phyloP scores from a whole-genome alignment of 2,888 invertebrate genomes.

The Scelioninae gen. 2 region DNA sequence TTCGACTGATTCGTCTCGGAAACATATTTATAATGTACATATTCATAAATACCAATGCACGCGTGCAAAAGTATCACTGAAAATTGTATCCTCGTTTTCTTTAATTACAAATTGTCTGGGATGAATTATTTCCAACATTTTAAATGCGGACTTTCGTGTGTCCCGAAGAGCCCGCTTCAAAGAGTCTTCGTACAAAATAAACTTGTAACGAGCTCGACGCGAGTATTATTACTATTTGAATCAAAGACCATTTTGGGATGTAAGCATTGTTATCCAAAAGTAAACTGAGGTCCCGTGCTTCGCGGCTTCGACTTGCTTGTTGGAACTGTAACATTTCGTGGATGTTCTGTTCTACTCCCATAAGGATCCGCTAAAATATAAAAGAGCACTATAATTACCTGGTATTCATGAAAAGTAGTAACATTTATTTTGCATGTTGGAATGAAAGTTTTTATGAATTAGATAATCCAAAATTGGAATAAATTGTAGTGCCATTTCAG shows the following conservation, averaged over 20 bases:
- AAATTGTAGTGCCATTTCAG: no score
- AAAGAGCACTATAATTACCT: neutral
- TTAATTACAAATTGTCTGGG: neutral
- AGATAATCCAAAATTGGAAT: no score
- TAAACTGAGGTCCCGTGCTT: constrained; percentile 89
- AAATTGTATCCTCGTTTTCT: constrained; percentile 1
- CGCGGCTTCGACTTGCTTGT: constrained; percentile 86
- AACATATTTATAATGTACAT: neutral
- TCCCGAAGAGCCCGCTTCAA: constrained; percentile 84
- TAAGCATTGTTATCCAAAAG: constrained; percentile 89
- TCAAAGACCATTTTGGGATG: constrained; percentile 91
- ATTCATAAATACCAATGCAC: neutral
- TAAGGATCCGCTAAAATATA: constrained; percentile 81
- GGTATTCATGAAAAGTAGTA: no score
- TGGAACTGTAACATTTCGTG: constrained; percentile 91
- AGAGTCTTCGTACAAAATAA: constrained; percentile 91
- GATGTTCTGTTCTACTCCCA: constrained; percentile 88
- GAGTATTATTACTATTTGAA: constrained; percentile 89
- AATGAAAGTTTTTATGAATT: neutral
- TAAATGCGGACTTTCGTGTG: constrained; percentile 71
- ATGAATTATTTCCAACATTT: constrained; percentile 62
- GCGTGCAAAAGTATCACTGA: neutral
- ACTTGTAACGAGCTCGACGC: constrained; percentile 88
- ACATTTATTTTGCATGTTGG: neutral
- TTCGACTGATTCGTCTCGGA: neutral